phyloP scores from a whole-genome alignment of 2,113 vertebrate species.

The Microtus montanus region DNA sequence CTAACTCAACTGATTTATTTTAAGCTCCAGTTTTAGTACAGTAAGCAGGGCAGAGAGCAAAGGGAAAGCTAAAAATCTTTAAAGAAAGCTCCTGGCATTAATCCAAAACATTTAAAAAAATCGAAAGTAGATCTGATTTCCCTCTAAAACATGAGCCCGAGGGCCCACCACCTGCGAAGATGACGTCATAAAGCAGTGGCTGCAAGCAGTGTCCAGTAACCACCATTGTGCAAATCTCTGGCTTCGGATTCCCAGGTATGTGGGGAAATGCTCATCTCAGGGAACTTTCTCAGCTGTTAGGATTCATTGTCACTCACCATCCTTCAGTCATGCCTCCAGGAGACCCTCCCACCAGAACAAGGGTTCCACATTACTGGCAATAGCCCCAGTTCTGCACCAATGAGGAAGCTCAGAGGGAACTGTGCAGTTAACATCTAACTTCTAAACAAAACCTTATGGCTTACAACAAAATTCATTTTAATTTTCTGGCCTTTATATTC shows the following conservation, averaged over 20 bases:
- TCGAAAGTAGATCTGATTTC: not conserved
- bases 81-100: not conserved
- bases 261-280: not conserved
- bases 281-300: not conserved
- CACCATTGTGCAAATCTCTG: not conserved
- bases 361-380: not conserved
- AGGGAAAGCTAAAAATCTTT: conserved; percentile 43
- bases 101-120: conserved; percentile 6
- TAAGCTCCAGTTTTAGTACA: conserved; percentile 42
- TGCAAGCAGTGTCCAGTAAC: not conserved
- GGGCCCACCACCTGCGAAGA: not conserved
- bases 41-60: conserved; percentile 38
- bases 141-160: not conserved
- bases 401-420: not conserved
- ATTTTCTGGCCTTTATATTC: conserved; percentile 42
- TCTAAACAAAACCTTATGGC: conserved; percentile 2
- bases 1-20: conserved; percentile 55
- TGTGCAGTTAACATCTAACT: not conserved
- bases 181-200: not conserved
- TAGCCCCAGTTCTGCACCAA: not conserved
- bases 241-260: not conserved
- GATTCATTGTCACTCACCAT: not conserved
- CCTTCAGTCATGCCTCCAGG: not conserved
- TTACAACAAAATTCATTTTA: conserved; percentile 29
- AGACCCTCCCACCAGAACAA: not conserved